Percentiles rank a stretch among this genome's conserved stretches.
Evolutionary conservation across 2,113 vertebrate species (phyloP).

Genomic region (Sula dactylatra): DNA sequence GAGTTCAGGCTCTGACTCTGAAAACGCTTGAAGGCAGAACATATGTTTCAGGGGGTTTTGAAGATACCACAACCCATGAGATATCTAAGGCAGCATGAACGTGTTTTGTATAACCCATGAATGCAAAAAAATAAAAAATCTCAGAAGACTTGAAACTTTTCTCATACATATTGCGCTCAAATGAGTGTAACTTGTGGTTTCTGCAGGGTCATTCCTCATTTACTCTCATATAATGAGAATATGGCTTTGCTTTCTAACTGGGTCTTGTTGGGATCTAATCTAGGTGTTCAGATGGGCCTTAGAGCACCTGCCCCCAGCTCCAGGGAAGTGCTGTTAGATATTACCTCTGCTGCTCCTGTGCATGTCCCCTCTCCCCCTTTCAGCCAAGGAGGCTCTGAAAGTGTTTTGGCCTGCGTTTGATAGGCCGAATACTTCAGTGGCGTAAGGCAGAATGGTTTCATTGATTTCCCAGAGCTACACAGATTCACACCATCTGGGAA

Average conservation of each 20-base stretch:
- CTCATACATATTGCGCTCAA: neutral
- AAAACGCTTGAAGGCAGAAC: neutral
- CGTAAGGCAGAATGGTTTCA: neutral
- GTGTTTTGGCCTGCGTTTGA: neutral
- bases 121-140: neutral
- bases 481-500: neutral
- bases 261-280: neutral
- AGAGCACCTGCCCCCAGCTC: neutral
- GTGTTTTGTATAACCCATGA: neutral
- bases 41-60: neutral
- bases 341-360: neutral
- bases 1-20: neutral
- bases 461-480: neutral
- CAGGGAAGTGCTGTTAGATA: neutral
- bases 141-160: neutral
- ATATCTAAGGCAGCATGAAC: neutral
- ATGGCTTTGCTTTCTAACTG: neutral
- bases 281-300: neutral
- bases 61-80: conserved; percentile 3
- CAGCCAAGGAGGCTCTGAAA: neutral
- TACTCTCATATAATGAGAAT: neutral
- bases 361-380: neutral
- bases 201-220: neutral
- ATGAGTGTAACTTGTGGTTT: neutral
- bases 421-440: neutral